Percentiles rank a stretch among this genome's conserved stretches.
phyloP scores from a whole-genome alignment of 2,888 invertebrate genomes.

The Saturnia japonica region DNA sequence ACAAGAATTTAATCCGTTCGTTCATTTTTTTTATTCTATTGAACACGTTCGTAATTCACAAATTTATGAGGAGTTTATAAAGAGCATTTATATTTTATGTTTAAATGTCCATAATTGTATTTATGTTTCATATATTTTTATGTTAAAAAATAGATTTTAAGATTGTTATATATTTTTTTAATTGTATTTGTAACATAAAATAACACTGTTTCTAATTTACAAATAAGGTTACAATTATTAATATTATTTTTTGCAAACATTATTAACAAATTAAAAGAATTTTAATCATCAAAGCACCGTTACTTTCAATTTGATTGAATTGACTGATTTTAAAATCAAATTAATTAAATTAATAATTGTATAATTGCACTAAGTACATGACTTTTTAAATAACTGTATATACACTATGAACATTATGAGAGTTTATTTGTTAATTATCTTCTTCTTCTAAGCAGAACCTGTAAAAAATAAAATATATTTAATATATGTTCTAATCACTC shows the following conservation, averaged over 20 bases:
- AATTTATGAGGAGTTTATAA: neutral
- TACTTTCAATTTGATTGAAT: slow-evolving; percentile 11
- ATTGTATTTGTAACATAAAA: neutral
- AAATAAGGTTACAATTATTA: neutral
- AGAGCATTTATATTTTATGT: slow-evolving; percentile 1
- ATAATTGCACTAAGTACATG: slow-evolving; percentile 64
- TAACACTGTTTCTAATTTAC: neutral
- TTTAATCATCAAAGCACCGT: neutral
- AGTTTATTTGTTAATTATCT: slow-evolving; percentile 16
- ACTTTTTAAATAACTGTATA: slow-evolving; percentile 38
- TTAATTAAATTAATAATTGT: slow-evolving; percentile 41
- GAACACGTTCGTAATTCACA: neutral
- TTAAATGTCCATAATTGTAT: neutral
- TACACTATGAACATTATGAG: slow-evolving; percentile 34
- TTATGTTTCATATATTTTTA: neutral
- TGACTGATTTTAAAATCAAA: slow-evolving; percentile 34
- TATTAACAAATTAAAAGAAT: neutral
- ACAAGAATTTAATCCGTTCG: neutral
- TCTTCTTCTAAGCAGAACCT: slow-evolving; percentile 50
- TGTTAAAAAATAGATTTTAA: neutral
- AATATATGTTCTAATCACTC: slow-evolving; percentile 11
- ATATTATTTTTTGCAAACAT: neutral
- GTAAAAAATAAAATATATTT: slow-evolving; percentile 40
- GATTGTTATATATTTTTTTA: neutral
- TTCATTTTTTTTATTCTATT: neutral